Percentiles rank a stretch among this genome's conserved stretches.
These are phyloP conservation scores for Latheticus oryzae DNA, from an alignment of 2,888 invertebrate species.

Conservation along the genomic window DNA sequence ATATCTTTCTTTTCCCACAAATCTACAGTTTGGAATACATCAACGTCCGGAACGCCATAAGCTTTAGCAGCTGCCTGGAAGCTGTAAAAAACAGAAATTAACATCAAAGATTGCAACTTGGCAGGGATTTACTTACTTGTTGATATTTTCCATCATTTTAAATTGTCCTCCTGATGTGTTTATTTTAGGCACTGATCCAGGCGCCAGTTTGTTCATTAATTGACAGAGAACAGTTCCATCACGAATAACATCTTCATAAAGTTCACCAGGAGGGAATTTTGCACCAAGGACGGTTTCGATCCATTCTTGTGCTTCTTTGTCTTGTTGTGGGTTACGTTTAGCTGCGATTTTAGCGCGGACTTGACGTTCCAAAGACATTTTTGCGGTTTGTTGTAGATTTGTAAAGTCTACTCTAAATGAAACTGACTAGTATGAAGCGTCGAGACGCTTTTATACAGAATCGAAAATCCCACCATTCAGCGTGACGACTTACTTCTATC, in stretches of 20 bases:
- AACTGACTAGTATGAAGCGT: conserved; percentile 44
- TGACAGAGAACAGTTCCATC: conserved; percentile 95
- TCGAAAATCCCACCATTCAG: conserved; percentile 40
- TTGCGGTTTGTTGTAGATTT: conserved; percentile 51
- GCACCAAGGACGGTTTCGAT: conserved; percentile 88
- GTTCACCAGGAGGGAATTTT: conserved; percentile 84
- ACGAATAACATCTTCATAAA: conserved; percentile 89
- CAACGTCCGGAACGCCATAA: conserved; percentile 90
- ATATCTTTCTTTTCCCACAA: conserved; percentile 96
- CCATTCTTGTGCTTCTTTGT: conserved; percentile 92
- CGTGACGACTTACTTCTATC: conserved; percentile 44
- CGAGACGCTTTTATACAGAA: conserved; percentile 61
- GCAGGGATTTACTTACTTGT: conserved; percentile 76
- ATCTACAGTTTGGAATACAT: conserved; percentile 97
- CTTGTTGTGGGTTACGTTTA: conserved; percentile 85
- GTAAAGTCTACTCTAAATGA: conserved; percentile 49
- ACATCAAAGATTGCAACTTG: conserved; percentile 1
- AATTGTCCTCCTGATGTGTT: conserved; percentile 96
- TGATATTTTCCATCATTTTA: conserved; percentile 99
- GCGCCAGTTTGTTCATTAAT: conserved; percentile 92
- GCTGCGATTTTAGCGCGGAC: conserved; percentile 90
- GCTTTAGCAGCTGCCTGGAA: conserved; percentile 89
- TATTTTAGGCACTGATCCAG: conserved; percentile 90
- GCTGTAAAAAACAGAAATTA: too few relatives aligned
- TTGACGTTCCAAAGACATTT: conserved; percentile 93